Evolutionary conservation across 2,888 invertebrate genomes (phyloP), one percentile per base, ranked within the genome.

Genomic region (Drosophila melanocephala): DNA sequence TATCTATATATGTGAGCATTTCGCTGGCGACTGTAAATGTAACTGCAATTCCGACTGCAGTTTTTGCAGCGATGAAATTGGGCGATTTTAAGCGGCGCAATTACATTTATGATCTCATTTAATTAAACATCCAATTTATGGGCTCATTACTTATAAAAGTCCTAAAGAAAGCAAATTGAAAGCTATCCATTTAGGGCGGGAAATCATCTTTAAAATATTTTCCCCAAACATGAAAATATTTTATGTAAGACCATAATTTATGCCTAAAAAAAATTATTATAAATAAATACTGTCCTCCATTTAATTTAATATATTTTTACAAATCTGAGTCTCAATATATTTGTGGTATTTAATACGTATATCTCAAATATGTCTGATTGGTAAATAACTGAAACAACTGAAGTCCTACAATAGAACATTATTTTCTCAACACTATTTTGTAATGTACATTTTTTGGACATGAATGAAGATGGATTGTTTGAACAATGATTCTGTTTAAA

Each of bases 81-180:
- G 50, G 42, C 47, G 61, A 69, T 61, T 61, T 65, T 51, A 62
- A 61, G 33, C 56, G 51, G 56, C 52, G 44, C 63, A 50, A 60
- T 75, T 71, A 59, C 67, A 74, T 64, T 84, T 75, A 59, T 68
- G 69, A 62, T 66, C 53, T 59, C 69, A 77, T 72, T 75, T 75
- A 77, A 75, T 82, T 79, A 69, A 76, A 52, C 56, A 50, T 62
- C 65, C n/a, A 30, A 59, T 68, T 82, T 72, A 73, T 52, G 56
- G 37, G 6, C 26, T 39, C 32, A 44, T 57, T 69, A 44, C 26
- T n/a, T 19, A 6, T 22, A 22, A 12, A 14, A 44, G 16, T 7
- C 22, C 2, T 37, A 63, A 14, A 3, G 26, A 62, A 62, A 56
- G 39, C 33, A 55, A 63, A 64, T 22, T n/a, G 22, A 65, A 72